Evolutionary conservation across 2,888 invertebrate species (phyloP), one percentile per base, ranked within the genome.

Genomic region (Pseudococcus jackbeardsleyi): DNA sequence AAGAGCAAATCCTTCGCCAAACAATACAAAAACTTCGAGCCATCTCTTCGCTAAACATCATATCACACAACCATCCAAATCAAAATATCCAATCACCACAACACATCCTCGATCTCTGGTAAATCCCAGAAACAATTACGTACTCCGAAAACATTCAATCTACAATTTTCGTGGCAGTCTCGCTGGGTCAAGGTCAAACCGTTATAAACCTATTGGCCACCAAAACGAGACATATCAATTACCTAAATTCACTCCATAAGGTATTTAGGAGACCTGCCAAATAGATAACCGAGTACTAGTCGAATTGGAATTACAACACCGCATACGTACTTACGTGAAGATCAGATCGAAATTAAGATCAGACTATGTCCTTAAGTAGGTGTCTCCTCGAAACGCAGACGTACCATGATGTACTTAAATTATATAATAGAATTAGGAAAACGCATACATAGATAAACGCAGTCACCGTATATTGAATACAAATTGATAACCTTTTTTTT

Each of bases 261-360:
- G 59, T 19, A 46, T 42, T 42, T 79, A 79, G 79, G 79, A 79
- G 42, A 79, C n/a, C 42, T 42, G 79, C 79, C 79, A 79, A 79
- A 42, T 59, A n/a, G 59, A 59, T 59, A 59, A 6, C 26, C 59
- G 19, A 19, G 59, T 59, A 59, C 59, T 54, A 2, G 46, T 46
- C 8, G 46, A 12, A 46, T 5, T 59, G 11, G 19, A 19, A 79
- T 79, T 79, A 42, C 79, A 42, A 42, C 39, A 79, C 42, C 79
- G 79, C n/a, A n/a, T n/a, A 12, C 4, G 12, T 72, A 15, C 33
- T 72, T 72, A 72, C 68, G 68, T 72, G 68, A 22, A 77, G 33
- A 42, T 79, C n/a, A 26, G 42, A 79, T 79, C 79, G 79, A 42
- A 79, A 79, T 79, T 79, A 42, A 79, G 79, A 79, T 79, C 79